These are phyloP conservation scores for Drosophila rellima DNA, from an alignment of 2,888 invertebrate genomes.

Conservation along the genomic window DNA sequence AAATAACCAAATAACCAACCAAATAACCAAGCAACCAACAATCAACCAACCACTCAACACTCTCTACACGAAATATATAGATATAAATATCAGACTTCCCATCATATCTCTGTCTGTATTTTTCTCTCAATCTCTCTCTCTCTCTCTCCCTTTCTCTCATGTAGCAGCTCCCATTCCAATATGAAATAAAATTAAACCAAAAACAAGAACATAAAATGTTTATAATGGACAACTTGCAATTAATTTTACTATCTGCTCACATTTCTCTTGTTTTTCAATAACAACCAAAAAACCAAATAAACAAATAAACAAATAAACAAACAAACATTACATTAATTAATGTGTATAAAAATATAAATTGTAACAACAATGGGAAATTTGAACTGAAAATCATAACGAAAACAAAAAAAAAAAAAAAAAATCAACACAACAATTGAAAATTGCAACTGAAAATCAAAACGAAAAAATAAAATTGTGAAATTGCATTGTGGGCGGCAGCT, in stretches of 20 bases:
- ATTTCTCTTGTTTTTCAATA: constrained; percentile 65
- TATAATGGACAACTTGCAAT: constrained; percentile 58
- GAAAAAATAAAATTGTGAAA: constrained; percentile 21
- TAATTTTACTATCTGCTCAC: constrained; percentile 65
- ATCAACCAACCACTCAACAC: constrained; percentile 40
- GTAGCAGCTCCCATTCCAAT: constrained; percentile 28
- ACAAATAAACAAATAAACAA: constrained; percentile 21
- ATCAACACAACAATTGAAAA: constrained; percentile 21
- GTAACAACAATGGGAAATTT: constrained; percentile 12
- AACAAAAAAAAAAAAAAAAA: constrained; percentile 5
- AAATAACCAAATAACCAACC: constrained; percentile 33
- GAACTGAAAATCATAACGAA: constrained; percentile 1
- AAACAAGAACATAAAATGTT: constrained; percentile 30
- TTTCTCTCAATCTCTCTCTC: constrained; percentile 27
- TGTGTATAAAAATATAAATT: constrained; percentile 15
- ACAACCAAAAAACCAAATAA: constrained; percentile 37
- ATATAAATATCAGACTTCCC: constrained; percentile 13
- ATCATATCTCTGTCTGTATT: constrained; percentile 34
- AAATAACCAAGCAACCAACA: constrained; percentile 36
- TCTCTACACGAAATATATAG: constrained; percentile 10
- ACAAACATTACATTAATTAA: constrained; percentile 36
- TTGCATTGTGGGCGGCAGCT: constrained; percentile 36
- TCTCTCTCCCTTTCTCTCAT: constrained; percentile 26
- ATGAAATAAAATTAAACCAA: constrained; percentile 12
- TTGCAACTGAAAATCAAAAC: constrained; percentile 11